Conservation (phyloP, 2,113 vertebrate species). For the Mystacornis crossleyi region DNA sequence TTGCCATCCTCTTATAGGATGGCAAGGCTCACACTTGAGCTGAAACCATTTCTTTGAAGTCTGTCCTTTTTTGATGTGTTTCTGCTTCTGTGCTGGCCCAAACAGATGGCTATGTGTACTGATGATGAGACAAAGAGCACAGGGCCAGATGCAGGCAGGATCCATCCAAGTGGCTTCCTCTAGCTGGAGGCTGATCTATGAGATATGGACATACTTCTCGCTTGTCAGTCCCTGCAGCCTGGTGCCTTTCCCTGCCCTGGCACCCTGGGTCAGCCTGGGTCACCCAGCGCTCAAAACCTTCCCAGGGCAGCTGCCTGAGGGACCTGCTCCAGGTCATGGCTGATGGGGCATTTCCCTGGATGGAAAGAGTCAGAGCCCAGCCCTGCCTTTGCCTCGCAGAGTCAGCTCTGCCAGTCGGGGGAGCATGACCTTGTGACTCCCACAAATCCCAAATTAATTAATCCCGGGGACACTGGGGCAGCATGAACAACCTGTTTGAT, state of each 20-base stretch:
- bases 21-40: not conserved
- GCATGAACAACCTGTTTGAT: slow-evolving; percentile 74
- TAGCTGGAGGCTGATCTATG: not conserved
- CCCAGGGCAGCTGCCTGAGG: not conserved
- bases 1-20: no score
- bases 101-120: not conserved
- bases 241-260: not conserved
- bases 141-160: not conserved
- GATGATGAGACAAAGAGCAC: not conserved
- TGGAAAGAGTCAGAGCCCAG: not conserved
- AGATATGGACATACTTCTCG: fast-evolving
- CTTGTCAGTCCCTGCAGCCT: not conserved
- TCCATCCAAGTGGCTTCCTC: not conserved
- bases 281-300: not conserved
- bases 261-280: not conserved
- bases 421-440: slow-evolving; percentile 66
- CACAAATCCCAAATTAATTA: slow-evolving; percentile 85
- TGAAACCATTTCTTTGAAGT: not conserved
- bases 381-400: not conserved
- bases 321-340: not conserved
- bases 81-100: not conserved
- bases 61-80: not conserved
- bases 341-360: not conserved
- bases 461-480: slow-evolving; percentile 63
- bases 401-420: slow-evolving; percentile 6